Evolutionary conservation across 2,797 vertebrate species (phyloP), one percentile per base, ranked within the genome.

Genomic region (Sebastes iracundus): DNA sequence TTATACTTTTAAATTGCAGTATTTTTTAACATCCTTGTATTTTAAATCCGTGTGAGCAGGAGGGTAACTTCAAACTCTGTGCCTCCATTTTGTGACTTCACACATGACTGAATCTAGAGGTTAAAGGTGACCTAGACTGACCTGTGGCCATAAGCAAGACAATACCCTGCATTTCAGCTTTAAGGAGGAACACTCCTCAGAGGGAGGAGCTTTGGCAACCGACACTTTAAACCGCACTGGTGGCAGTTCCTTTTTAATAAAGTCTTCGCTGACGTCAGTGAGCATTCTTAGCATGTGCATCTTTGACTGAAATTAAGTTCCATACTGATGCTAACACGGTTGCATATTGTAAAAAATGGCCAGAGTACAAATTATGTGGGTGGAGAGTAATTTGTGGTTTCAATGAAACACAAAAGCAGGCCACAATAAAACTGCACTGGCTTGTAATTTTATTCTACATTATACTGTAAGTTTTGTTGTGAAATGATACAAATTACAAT

Each of bases 101-200:
- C 84, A 91, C 90, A 92, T 92, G 85, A 89, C 73, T 93, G 82
- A 60, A 80, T 75, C 70, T 25, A 56, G 68, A 80, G 89, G 89
- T 90, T 72, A 88, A 88, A 91, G 88, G 83, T 93, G 84, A 91
- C 69, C 52, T n/a, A 22, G 56, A 27, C 55, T 77, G 89, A 86
- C 75, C 87, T 38, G 42, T 72, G 84, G 83, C 87, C 72, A 89
- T 72, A 81, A 81, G 82, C 64, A 82, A 88, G 82, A 92, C 88
- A 93, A 52, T 79, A 70, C 79, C 77, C 74, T 38, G 23, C 65
- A 58, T 83, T 81, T 80, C 52, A 86, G 81, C 84, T 78, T 56
- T 60, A 62, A 49, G 58, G 59, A 76, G 68, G 23, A 80, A 58
- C 62, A 72, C 64, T 74, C 71, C 56, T 56, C 42, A 32, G 38